phyloP scores from a whole-genome alignment of 2,888 invertebrate genomes.

The Lapara coniferarum region DNA sequence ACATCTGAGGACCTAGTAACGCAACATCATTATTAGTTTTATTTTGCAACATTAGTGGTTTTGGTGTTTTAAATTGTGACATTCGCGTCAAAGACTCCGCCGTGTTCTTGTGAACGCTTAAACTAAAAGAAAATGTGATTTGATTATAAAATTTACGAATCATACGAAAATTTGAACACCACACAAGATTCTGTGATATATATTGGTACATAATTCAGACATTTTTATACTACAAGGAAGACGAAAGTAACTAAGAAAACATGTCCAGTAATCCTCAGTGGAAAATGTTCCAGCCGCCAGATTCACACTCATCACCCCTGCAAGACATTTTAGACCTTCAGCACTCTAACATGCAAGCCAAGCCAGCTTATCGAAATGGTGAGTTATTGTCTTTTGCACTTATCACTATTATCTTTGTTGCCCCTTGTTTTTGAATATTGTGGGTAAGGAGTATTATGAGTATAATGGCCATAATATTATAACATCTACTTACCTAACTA shows the following conservation, averaged over 20 bases:
- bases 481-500: neutral
- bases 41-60: conserved; percentile 68
- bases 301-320: conserved; percentile 92
- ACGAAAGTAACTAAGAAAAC: conserved; percentile 58
- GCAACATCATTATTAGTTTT: conserved; percentile 79
- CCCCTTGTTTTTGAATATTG: neutral
- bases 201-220: conserved; percentile 62
- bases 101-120: conserved; percentile 66
- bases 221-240: conserved; percentile 79
- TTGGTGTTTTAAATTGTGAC: conserved; percentile 69
- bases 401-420: neutral
- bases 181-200: conserved; percentile 78
- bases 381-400: conserved; percentile 45
- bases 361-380: conserved; percentile 83
- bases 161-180: conserved; percentile 63
- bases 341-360: conserved; percentile 80
- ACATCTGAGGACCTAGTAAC: conserved; percentile 90
- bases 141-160: conserved; percentile 65
- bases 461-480: neutral
- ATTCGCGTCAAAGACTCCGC: conserved; percentile 60
- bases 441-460: too few relatives aligned
- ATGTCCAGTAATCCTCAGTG: conserved; percentile 94
- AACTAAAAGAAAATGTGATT: conserved; percentile 75
- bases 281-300: conserved; percentile 95
- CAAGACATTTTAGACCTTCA: conserved; percentile 91